Evolutionary conservation across 2,797 vertebrate species (phyloP).

Genomic region (Pogonophryne albipinna): DNA sequence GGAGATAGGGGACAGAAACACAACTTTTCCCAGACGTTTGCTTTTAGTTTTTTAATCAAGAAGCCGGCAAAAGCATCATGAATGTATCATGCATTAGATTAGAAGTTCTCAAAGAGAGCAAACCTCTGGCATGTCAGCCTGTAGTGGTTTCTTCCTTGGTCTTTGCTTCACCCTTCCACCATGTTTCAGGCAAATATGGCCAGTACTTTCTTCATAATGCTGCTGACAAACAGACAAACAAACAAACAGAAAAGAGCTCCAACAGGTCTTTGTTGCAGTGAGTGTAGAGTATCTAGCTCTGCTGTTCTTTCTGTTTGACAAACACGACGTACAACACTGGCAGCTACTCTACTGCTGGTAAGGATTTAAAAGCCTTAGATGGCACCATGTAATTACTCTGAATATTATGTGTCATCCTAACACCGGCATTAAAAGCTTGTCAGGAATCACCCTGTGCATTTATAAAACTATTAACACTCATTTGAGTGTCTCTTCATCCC

Average conservation of each 20-base stretch:
- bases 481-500: slow-evolving; percentile 68
- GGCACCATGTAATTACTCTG: slow-evolving; percentile 81
- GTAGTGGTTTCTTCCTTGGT: no score
- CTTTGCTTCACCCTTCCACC: no score
- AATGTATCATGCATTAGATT: no score
- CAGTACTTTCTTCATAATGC: no score
- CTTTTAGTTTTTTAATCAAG: no score
- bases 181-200: no score
- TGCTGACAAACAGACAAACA: no score
- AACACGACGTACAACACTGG: slow-evolving; percentile 37
- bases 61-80: no score
- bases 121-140: no score
- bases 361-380: slow-evolving; percentile 64
- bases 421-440: slow-evolving; percentile 68
- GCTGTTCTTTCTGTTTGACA: slow-evolving; percentile 24
- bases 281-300: slow-evolving; percentile 11
- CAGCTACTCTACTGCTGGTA: slow-evolving; percentile 36
- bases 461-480: slow-evolving; percentile 80
- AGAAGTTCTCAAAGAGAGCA: no score
- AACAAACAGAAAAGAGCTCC: no score
- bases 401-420: slow-evolving; percentile 77
- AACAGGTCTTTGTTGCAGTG: background rate
- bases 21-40: no score
- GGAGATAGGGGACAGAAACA: background rate
- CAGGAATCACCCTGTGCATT: slow-evolving; percentile 72